Base-by-base conservation (phyloP, 2,797 vertebrate species). In the Lithobates sylvaticus region DNA sequence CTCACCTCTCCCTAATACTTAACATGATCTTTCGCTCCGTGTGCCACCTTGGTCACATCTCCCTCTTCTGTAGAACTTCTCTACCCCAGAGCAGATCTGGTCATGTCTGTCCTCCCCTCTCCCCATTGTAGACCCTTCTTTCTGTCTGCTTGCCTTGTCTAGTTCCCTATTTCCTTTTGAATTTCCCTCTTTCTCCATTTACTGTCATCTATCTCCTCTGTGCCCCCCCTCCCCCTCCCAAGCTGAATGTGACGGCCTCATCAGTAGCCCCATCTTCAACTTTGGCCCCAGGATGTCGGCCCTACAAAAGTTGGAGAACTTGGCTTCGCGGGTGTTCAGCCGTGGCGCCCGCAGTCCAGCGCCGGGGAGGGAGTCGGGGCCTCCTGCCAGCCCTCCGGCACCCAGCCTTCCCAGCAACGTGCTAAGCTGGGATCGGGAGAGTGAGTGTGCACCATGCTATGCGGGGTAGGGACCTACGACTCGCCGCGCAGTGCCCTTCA, bases 341-440 rank as follows among this genome's bases (percentile, higher is more conserved):
- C 87, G 89, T 76, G 89, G 89, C 81, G 88, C 90, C 44, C 87
- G 91, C 47, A 88, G 61, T 64, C 76, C 81, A 23, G 81, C 76
- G 42, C 67, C 84, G 78, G 88, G 90, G 84, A 90, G 90, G 88
- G 91, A 88, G 81, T 78, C 83, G 78, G 88, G 77, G 86, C 27
- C 86, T 84, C 89, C 88, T 81, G 78, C 86, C 89, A 67, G 88
- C 86, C 89, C 81, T 85, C 86, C 89, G 88, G 85, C 81, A 84
- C 88, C 88, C 89, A 86, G 89, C 88, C 89, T 88, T 84, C 89
- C 91, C 29, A 84, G 88, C 89, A 88, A 89, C 85, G 89, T 90
- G 47, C 82, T 72, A 70, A 88, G 88, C 90, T 91, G 91, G 91
- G 90, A 93, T 88, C 90, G 89, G 77, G 88, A 89, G 81, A 90